Conservation (phyloP, 1,140 invertebrate species). For the Tachypleus tridentatus region DNA sequence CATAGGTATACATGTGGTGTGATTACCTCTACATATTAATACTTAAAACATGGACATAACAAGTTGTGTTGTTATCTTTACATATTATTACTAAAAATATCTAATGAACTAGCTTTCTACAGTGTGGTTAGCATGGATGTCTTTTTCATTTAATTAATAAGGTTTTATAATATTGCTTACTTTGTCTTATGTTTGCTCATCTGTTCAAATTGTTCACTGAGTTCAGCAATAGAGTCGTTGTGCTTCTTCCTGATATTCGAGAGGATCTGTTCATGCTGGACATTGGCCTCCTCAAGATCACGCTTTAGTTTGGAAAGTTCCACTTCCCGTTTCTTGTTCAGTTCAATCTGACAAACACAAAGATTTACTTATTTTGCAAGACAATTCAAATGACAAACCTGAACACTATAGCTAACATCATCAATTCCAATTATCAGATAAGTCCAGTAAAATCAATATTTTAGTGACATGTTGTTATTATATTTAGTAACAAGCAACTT, state of each 20-base stretch:
- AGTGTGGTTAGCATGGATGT: no score
- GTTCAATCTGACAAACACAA: constrained; percentile 53
- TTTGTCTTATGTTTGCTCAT: constrained; percentile 98
- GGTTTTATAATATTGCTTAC: constrained; percentile 55
- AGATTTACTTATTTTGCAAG: background rate
- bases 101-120: no score
- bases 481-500: no score
- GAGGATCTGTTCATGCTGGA: constrained; percentile 92
- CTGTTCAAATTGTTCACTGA: constrained; percentile 98
- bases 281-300: constrained; percentile 95
- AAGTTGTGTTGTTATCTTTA: background rate
- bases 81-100: no score
- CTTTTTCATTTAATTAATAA: no score
- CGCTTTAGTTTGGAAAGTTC: constrained; percentile 95
- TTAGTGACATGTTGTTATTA: no score
- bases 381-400: no score
- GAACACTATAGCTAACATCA: no score
- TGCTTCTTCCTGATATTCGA: constrained; percentile 97
- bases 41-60: background rate
- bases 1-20: no score
- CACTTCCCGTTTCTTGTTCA: constrained; percentile 98
- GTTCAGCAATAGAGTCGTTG: constrained; percentile 94
- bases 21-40: no score
- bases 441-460: no score
- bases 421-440: no score